Conservation (phyloP, 2,113 vertebrate species). For the Pteronura brasiliensis region DNA sequence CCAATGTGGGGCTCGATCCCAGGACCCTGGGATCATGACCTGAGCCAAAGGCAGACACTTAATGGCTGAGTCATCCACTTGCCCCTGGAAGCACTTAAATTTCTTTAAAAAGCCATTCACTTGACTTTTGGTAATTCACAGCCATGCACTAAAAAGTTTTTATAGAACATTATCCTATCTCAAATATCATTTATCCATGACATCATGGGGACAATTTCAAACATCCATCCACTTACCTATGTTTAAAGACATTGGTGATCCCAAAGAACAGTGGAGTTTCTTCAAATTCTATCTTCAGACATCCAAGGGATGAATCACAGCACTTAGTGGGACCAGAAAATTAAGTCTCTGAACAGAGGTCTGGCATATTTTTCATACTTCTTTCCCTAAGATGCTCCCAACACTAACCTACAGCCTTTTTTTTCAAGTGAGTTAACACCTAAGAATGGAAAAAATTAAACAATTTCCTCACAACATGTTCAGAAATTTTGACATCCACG, state of each 20-base stretch:
- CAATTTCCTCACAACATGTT: slow-evolving; percentile 56
- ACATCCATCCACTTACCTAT: not conserved
- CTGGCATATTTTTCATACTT: slow-evolving; percentile 12
- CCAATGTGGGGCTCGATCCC: too few relatives aligned
- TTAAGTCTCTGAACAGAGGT: not conserved
- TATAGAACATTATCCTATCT: not conserved
- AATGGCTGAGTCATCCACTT: too few relatives aligned
- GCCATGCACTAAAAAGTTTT: not conserved
- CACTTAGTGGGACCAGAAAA: not conserved
- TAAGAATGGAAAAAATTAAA: slow-evolving; percentile 46
- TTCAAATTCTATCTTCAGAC: not conserved
- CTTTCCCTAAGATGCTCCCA: slow-evolving; percentile 10
- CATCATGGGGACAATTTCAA: slow-evolving; percentile 9
- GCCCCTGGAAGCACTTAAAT: not conserved
- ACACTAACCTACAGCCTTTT: not conserved
- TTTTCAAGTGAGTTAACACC: slow-evolving; percentile 11
- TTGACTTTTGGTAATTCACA: slow-evolving; percentile 23
- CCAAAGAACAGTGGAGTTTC: not conserved
- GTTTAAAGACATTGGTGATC: not conserved
- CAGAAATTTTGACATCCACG: slow-evolving; percentile 50
- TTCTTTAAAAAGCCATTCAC: not conserved
- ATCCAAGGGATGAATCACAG: not conserved
- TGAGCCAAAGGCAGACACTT: too few relatives aligned
- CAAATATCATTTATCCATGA: not conserved
- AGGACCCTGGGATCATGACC: too few relatives aligned